A percentile compares a stretch with the other conserved stretches of the same genome.
These are phyloP conservation scores for Catocala fraxini DNA, from an alignment of 2,888 invertebrate genomes.

Conservation along the genomic window DNA sequence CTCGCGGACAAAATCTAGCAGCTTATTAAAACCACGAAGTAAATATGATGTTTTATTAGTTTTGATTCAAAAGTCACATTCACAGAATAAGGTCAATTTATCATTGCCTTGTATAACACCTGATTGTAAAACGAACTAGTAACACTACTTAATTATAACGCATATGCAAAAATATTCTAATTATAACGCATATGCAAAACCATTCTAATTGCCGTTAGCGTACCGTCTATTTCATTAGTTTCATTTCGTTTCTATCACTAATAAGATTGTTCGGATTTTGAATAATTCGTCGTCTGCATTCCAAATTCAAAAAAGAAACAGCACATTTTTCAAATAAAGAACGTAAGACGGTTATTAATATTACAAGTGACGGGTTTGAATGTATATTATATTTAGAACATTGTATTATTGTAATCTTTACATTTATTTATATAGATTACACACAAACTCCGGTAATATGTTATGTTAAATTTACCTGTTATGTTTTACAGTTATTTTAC, in stretches of 20 bases:
- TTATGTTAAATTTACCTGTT: constrained; percentile 42
- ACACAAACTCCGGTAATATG: constrained; percentile 17
- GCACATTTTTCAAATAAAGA: neutral
- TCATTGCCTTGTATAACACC: neutral
- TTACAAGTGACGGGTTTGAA: neutral
- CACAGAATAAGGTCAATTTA: neutral
- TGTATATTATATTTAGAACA: constrained; percentile 4
- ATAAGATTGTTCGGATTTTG: too few relatives aligned
- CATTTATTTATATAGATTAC: constrained; percentile 37
- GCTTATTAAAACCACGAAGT: too few relatives aligned
- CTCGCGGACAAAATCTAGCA: too few relatives aligned
- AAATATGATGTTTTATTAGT: too few relatives aligned
- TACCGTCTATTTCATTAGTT: neutral
- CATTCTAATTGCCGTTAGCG: neutral
- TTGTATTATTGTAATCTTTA: constrained; percentile 14
- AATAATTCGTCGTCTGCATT: too few relatives aligned
- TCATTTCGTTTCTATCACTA: neutral
- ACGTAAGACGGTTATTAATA: neutral
- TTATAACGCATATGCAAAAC: neutral
- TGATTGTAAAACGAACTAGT: neutral
- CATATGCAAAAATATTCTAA: neutral
- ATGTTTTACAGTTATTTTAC: neutral
- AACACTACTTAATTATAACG: neutral
- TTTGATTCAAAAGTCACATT: neutral
- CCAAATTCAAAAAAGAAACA: too few relatives aligned